A percentile compares a stretch with the other conserved stretches of the same genome.
These are phyloP conservation scores for Tipula confusa DNA, from an alignment of 2,888 invertebrate genomes.

Conservation along the genomic window DNA sequence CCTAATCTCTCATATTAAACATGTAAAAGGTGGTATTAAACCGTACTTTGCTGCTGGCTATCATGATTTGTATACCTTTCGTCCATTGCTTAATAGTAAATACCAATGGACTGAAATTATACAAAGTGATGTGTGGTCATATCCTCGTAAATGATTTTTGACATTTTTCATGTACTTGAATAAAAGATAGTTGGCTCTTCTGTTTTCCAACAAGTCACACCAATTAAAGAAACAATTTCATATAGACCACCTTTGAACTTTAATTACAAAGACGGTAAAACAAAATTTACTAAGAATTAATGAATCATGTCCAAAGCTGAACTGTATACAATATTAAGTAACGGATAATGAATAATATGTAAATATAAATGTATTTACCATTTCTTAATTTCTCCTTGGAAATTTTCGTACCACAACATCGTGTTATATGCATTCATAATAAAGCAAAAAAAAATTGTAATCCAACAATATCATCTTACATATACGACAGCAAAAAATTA, in stretches of 20 bases:
- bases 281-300: background rate
- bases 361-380: background rate
- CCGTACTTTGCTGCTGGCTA: too few species aligned
- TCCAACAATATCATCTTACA: background rate
- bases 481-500: background rate
- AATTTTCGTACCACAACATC: background rate
- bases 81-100: too few species aligned
- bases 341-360: background rate
- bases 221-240: background rate
- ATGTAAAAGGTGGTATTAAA: too few species aligned
- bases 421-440: background rate
- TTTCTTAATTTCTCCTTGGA: conserved; percentile 20
- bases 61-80: too few species aligned
- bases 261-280: background rate
- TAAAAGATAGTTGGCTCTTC: too few species aligned
- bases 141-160: too few species aligned
- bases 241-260: background rate
- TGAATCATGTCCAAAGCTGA: background rate
- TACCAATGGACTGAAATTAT: too few species aligned
- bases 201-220: too few species aligned
- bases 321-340: background rate
- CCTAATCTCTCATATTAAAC: too few species aligned
- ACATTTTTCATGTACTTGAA: too few species aligned
- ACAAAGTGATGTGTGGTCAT: too few species aligned
- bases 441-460: background rate